These are phyloP conservation scores for Eupithecia subumbrata DNA, from an alignment of 2,888 invertebrate species.

Conservation along the genomic window DNA sequence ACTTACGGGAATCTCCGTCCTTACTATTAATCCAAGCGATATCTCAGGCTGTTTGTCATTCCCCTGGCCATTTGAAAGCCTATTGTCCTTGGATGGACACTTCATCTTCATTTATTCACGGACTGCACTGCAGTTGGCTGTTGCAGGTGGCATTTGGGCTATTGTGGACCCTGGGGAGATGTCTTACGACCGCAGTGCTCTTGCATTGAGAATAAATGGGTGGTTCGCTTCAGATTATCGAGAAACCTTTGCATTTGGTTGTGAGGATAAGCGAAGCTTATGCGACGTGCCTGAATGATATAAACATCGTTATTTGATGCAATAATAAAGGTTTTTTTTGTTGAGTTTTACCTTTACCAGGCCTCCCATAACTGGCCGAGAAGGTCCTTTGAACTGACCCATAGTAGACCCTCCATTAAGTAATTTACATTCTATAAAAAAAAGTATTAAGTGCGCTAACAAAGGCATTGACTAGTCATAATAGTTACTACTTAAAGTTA, in stretches of 20 bases:
- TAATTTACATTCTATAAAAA: neutral
- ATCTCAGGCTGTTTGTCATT: conserved; percentile 35
- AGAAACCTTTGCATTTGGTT: neutral
- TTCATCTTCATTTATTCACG: conserved; percentile 33
- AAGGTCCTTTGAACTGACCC: neutral
- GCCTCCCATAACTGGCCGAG: neutral
- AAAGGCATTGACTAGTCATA: neutral
- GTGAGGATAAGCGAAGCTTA: neutral
- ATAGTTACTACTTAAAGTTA: neutral
- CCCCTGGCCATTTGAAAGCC: conserved; percentile 26
- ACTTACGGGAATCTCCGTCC: conserved; percentile 27
- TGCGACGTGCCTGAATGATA: neutral
- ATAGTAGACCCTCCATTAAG: neutral
- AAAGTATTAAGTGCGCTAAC: neutral
- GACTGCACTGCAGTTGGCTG: conserved; percentile 31
- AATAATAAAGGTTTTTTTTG: neutral
- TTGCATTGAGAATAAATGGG: conserved; percentile 22
- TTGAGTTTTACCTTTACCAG: neutral
- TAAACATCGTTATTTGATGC: neutral
- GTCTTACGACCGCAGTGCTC: conserved; percentile 17
- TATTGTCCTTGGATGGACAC: conserved; percentile 29
- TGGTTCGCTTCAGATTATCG: conserved; percentile 2
- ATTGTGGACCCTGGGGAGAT: conserved; percentile 18
- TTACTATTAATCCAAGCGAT: conserved; percentile 33
- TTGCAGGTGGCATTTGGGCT: conserved; percentile 22